A percentile compares a stretch with the other conserved stretches of the same genome.
phyloP scores from a whole-genome alignment of 2,797 vertebrate genomes.

The Sandelia bainsii region DNA sequence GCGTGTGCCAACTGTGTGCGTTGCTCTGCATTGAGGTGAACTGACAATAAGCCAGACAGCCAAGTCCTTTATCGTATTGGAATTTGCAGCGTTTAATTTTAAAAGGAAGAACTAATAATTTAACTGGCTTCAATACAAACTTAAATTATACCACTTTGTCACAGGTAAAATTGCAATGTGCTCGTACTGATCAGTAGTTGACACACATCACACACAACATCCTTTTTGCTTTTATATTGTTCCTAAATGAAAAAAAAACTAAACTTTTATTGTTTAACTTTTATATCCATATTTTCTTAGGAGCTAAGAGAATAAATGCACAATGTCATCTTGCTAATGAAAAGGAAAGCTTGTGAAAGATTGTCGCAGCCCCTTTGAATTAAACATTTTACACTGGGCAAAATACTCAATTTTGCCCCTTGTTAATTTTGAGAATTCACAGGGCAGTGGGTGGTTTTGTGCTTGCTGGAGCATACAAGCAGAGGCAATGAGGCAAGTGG shows the following conservation, averaged over 20 bases:
- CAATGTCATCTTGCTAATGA: slow-evolving; percentile 1
- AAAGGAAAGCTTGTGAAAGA: slow-evolving; percentile 16
- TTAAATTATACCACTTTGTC: slow-evolving; percentile 2
- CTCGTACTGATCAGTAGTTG: not conserved
- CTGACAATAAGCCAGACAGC: slow-evolving; percentile 21
- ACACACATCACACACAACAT: not conserved
- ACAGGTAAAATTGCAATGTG: not conserved
- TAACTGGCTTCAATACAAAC: not conserved
- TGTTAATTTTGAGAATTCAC: slow-evolving; percentile 61
- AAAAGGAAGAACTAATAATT: slow-evolving; percentile 12
- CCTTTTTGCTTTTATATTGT: not conserved
- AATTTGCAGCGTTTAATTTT: slow-evolving; percentile 26
- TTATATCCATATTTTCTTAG: not conserved
- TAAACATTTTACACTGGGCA: slow-evolving; percentile 24
- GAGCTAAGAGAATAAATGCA: not conserved
- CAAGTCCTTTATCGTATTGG: slow-evolving; percentile 4
- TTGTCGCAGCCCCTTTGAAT: slow-evolving; percentile 20
- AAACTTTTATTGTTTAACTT: not conserved
- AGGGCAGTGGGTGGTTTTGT: slow-evolving; percentile 66
- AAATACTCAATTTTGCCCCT: slow-evolving; percentile 24
- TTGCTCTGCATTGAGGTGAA: slow-evolving; percentile 50
- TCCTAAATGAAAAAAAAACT: slow-evolving; percentile 1
- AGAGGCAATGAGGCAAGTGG: slow-evolving; percentile 73
- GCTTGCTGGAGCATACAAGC: slow-evolving; percentile 65
- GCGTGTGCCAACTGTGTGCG: slow-evolving; percentile 32